A percentile compares a stretch with the other conserved stretches of the same genome.
Conservation (phyloP, 1,140 invertebrate species). For the Luehdorfia chinensis region DNA sequence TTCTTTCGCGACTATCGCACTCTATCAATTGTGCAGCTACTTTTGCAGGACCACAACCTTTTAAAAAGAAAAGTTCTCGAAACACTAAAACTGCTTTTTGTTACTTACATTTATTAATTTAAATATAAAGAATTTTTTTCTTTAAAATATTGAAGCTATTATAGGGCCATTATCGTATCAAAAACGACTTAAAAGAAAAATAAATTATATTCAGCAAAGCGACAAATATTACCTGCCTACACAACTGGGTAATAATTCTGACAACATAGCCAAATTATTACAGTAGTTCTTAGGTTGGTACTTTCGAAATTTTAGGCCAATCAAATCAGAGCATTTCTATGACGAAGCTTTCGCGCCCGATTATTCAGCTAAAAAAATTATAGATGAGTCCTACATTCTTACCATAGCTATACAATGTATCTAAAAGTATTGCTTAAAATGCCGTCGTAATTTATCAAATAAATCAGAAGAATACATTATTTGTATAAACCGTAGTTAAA, state of each 20-base stretch:
- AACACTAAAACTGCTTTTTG: conserved; percentile 53
- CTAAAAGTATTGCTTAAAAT: neutral
- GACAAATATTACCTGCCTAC: conserved; percentile 73
- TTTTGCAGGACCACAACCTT: conserved; percentile 73
- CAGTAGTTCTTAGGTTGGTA: conserved; percentile 60
- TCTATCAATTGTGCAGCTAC: conserved; percentile 73
- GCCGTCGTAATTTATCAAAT: neutral
- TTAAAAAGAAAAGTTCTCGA: conserved; percentile 68
- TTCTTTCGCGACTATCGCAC: conserved; percentile 69
- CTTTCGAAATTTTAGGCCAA: conserved; percentile 53
- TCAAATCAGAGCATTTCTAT: conserved; percentile 41
- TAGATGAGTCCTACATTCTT: conserved; percentile 24
- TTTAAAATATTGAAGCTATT: conserved; percentile 41
- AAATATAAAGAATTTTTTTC: conserved; percentile 35
- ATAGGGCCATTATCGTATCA: conserved; percentile 45
- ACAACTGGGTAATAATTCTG: conserved; percentile 73
- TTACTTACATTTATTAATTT: conserved; percentile 47
- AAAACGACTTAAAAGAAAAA: conserved; percentile 71
- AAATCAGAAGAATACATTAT: no score
- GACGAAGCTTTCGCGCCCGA: conserved; percentile 72
- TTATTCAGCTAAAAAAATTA: conserved; percentile 59
- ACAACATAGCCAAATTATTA: conserved; percentile 69
- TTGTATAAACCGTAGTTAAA: no score
- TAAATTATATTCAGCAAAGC: conserved; percentile 63
- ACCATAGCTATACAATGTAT: conserved; percentile 22